Percentiles rank a stretch among this genome's conserved stretches.
These are phyloP conservation scores for Stenoptilia bipunctidactyla DNA, from an alignment of 2,888 invertebrate genomes.

Conservation along the genomic window DNA sequence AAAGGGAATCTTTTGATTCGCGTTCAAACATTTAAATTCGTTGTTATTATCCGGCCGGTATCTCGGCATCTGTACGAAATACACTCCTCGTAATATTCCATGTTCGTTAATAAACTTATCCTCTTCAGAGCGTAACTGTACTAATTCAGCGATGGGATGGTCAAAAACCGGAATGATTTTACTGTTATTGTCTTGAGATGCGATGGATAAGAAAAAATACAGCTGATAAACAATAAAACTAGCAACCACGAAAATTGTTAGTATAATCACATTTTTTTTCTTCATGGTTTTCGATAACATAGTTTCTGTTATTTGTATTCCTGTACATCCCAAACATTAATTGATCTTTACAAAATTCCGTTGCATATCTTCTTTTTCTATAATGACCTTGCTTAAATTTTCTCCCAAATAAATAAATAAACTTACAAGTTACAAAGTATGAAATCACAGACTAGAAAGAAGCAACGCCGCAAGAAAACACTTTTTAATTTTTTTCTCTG, in stretches of 20 bases:
- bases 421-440: too few species aligned
- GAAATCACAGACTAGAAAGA: too few species aligned
- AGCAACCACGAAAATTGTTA: constrained; percentile 38
- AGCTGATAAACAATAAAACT: constrained; percentile 55
- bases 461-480: too few species aligned
- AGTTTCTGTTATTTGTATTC: constrained; percentile 4
- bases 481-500: too few species aligned
- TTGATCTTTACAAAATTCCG: too few species aligned
- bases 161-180: constrained; percentile 31
- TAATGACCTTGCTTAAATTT: too few species aligned
- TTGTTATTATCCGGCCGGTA: constrained; percentile 46
- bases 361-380: too few species aligned
- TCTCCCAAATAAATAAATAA: too few species aligned
- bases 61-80: constrained; percentile 34
- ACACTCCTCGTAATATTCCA: constrained; percentile 52
- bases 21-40: constrained; percentile 53
- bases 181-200: constrained; percentile 33
- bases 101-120: constrained; percentile 49
- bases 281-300: constrained; percentile 25
- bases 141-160: constrained; percentile 17
- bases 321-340: constrained; percentile 4
- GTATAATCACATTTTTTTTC: constrained; percentile 48
- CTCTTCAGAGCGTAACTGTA: constrained; percentile 32
- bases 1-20: constrained; percentile 40
- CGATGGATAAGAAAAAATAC: constrained; percentile 50